A percentile compares a stretch with the other conserved stretches of the same genome.
These are phyloP conservation scores for Conops quadrifasciatus DNA, from an alignment of 2,888 invertebrate genomes.

Conservation along the genomic window DNA sequence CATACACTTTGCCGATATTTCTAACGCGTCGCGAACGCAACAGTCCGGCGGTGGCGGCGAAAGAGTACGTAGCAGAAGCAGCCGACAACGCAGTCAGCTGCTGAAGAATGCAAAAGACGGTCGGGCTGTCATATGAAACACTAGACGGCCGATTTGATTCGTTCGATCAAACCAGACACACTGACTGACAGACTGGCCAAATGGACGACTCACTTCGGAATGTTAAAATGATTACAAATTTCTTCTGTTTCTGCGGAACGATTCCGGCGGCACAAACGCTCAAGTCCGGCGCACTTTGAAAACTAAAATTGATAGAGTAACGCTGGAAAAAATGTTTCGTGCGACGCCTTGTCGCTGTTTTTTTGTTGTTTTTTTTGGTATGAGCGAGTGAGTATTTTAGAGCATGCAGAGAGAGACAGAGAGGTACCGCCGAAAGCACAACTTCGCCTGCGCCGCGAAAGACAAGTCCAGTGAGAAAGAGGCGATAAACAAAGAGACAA, in stretches of 20 bases:
- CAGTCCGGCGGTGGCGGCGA: not conserved
- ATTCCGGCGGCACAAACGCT: constrained; percentile 40
- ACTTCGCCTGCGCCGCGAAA: constrained; percentile 21
- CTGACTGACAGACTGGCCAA: too few relatives aligned
- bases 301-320: constrained; percentile 40
- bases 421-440: constrained; percentile 13
- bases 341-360: constrained; percentile 4
- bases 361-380: not conserved
- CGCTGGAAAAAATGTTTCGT: constrained; percentile 17
- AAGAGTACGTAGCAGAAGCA: not conserved
- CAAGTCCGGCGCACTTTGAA: constrained; percentile 44
- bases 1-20: not conserved
- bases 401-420: not conserved
- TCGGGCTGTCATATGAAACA: not conserved
- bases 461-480: not conserved
- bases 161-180: too few relatives aligned
- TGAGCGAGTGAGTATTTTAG: constrained; percentile 13
- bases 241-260: not conserved
- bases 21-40: not conserved
- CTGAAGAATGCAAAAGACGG: too few relatives aligned
- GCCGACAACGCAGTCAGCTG: too few relatives aligned
- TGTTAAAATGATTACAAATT: too few relatives aligned
- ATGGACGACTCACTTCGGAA: too few relatives aligned
- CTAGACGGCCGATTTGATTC: too few relatives aligned
- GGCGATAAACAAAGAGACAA: constrained; percentile 24